Percentiles rank a stretch among this genome's conserved stretches.
These are phyloP conservation scores for Takifugu bimaculatus DNA, from an alignment of 2,113 vertebrate species.

Conservation along the genomic window DNA sequence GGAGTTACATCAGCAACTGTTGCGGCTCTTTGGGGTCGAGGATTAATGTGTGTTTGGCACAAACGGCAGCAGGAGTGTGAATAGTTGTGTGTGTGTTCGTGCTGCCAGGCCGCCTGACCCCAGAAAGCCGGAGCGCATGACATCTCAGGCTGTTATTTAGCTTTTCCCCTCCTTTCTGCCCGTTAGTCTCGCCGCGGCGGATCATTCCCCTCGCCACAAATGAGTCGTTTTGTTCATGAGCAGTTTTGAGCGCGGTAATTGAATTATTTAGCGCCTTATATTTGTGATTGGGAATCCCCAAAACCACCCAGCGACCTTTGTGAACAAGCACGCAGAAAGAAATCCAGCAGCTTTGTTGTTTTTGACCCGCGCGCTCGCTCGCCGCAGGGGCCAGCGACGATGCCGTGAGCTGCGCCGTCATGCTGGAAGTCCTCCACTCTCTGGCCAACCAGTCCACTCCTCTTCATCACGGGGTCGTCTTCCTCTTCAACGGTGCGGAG, in stretches of 20 bases:
- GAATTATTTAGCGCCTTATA: too few relatives aligned
- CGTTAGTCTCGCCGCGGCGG: constrained; percentile 4
- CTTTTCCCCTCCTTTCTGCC: not conserved
- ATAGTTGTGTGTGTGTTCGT: constrained; percentile 4
- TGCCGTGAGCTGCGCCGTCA: constrained; percentile 94
- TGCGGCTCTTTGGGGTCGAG: not conserved
- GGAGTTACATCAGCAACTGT: not conserved
- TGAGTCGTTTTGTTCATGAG: not conserved
- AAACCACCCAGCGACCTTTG: not conserved
- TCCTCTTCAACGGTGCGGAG: constrained; percentile 98
- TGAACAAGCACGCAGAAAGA: not conserved
- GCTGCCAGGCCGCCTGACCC: constrained; percentile 18
- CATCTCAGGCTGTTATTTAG: constrained; percentile 14
- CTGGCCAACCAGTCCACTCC: constrained; percentile 81
- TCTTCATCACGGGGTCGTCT: constrained; percentile 87
- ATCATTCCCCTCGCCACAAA: not conserved
- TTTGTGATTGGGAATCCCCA: too few relatives aligned
- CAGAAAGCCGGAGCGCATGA: constrained; percentile 60
- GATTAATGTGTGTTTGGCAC: constrained; percentile 19
- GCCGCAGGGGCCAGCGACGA: constrained; percentile 92
- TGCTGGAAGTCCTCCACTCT: constrained; percentile 90
- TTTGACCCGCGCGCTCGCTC: constrained; percentile 4
- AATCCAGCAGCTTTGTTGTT: not conserved
- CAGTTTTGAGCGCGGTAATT: too few relatives aligned
- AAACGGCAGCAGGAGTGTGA: constrained; percentile 20